Percentiles rank a stretch among this genome's conserved stretches.
These are phyloP conservation scores for Dufourea novaeangliae DNA, from an alignment of 1,140 invertebrate species.

Conservation along the genomic window DNA sequence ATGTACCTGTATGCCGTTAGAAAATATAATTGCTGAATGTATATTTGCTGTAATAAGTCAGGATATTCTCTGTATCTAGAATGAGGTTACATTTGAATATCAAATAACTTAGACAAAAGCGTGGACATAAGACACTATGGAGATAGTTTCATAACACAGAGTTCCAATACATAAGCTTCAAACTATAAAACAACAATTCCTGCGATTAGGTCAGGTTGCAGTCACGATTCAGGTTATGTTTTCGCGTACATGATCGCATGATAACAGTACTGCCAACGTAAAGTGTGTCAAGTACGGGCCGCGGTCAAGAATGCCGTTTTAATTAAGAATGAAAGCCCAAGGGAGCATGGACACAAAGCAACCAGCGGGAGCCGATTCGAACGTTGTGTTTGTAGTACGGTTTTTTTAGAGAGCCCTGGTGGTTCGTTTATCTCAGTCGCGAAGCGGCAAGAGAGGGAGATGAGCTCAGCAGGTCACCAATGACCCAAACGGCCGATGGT, in stretches of 20 bases:
- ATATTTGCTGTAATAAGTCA: too few relatives aligned
- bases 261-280: constrained; percentile 46
- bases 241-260: background rate
- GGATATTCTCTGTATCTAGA: too few relatives aligned
- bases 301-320: constrained; percentile 25
- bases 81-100: too few relatives aligned
- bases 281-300: constrained; percentile 49
- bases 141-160: too few relatives aligned
- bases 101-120: too few relatives aligned
- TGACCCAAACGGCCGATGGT: constrained; percentile 62
- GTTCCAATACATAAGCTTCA: too few relatives aligned
- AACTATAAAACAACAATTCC: too few relatives aligned
- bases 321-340: constrained; percentile 15
- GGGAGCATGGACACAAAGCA: background rate
- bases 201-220: background rate
- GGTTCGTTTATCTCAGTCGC: constrained; percentile 34
- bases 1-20: too few relatives aligned
- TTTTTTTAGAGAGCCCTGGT: constrained; percentile 19
- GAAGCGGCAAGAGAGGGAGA: background rate
- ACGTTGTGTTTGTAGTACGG: background rate
- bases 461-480: constrained; percentile 43
- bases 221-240: constrained; percentile 33
- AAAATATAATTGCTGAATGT: too few relatives aligned
- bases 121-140: too few relatives aligned
- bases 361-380: background rate